A percentile compares a stretch with the other conserved stretches of the same genome.
phyloP scores from a whole-genome alignment of 2,797 vertebrate species.

The Aselliscus stoliczkanus region DNA sequence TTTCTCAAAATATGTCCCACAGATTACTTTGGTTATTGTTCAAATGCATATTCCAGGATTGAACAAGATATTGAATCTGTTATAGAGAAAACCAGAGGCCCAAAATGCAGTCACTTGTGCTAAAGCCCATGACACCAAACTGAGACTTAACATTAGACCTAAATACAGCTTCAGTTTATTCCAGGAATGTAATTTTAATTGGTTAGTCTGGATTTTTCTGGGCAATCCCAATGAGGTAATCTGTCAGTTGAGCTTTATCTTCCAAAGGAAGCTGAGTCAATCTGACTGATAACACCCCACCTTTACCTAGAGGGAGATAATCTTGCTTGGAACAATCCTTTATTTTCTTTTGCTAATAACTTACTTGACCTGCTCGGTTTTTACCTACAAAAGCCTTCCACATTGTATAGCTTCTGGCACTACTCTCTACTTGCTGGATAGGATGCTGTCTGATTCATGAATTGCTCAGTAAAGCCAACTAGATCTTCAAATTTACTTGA shows the following conservation, averaged over 20 bases:
- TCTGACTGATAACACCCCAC: background rate
- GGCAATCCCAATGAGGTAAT: background rate
- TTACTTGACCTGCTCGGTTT: background rate
- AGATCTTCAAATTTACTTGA: background rate
- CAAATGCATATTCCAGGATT: background rate
- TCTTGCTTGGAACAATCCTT: background rate
- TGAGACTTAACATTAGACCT: background rate
- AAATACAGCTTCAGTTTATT: background rate
- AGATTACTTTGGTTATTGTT: background rate
- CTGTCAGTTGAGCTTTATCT: no score
- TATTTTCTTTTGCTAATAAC: background rate
- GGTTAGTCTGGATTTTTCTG: background rate
- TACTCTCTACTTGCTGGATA: background rate
- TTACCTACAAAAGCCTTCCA: background rate
- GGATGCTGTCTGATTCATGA: background rate
- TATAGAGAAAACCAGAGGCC: background rate
- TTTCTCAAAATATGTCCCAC: background rate
- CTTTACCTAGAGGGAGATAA: background rate
- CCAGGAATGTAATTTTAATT: background rate
- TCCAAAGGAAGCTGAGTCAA: background rate
- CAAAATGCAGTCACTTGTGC: background rate
- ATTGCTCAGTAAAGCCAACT: background rate
- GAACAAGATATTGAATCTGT: background rate
- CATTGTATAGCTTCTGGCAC: no score
- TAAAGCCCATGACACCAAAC: background rate